A percentile compares a stretch with the other conserved stretches of the same genome.
Evolutionary conservation across 2,113 vertebrate species (phyloP).

Genomic region (Grus americana): DNA sequence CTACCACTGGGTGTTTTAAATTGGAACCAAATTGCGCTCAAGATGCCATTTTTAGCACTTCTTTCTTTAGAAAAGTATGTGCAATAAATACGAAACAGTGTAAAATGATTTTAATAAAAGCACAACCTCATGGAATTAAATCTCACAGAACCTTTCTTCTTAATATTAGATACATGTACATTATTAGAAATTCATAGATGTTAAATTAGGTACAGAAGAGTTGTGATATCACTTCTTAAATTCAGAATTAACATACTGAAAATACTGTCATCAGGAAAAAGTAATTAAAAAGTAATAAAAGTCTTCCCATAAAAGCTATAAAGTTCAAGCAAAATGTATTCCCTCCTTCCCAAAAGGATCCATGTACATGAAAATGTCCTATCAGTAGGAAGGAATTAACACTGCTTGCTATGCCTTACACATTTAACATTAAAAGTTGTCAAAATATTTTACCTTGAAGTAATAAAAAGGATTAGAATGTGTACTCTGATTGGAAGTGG

Average conservation of each 20-base stretch:
- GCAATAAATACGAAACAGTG: not conserved
- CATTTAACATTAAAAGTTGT: not conserved
- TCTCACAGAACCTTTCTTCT: not conserved
- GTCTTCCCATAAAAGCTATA: not conserved
- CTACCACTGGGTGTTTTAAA: not conserved
- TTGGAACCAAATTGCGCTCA: not conserved
- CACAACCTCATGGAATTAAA: not conserved
- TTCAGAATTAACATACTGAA: not conserved
- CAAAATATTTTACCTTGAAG: not conserved
- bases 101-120: not conserved
- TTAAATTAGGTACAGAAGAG: not conserved
- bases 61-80: not conserved
- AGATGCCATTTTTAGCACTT: not conserved
- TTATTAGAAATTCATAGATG: not conserved
- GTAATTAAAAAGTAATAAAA: slow-evolving; percentile 1
- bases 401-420: not conserved
- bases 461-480: not conserved
- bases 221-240: not conserved
- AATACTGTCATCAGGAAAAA: not conserved
- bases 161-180: not conserved
- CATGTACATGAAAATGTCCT: not conserved
- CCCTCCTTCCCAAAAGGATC: not conserved
- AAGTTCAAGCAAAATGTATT: not conserved
- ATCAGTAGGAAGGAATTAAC: not conserved
- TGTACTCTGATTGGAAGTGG: not conserved